phyloP scores from a whole-genome alignment of 2,797 vertebrate species.

The Gymnopithys bicolor region DNA sequence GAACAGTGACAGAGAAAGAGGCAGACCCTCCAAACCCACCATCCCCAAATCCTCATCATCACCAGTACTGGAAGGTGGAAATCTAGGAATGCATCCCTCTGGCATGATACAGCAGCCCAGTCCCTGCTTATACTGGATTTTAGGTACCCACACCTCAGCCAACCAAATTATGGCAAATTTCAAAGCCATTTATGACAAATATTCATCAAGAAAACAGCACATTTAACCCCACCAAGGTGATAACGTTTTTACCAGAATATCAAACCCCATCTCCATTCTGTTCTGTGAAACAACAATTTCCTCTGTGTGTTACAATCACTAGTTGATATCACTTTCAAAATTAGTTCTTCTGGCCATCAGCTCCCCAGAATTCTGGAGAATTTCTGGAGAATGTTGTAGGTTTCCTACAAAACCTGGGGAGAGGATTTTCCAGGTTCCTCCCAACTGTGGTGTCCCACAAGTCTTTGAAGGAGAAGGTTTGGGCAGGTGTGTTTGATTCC shows the following conservation, averaged over 20 bases:
- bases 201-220: not conserved
- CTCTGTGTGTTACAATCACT: fast-evolving
- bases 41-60: not conserved
- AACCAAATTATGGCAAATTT: not conserved
- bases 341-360: not conserved
- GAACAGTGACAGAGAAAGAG: not conserved
- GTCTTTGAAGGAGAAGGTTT: not conserved
- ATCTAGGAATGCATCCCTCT: fast-evolving
- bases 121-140: not conserved
- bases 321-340: not conserved
- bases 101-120: not conserved
- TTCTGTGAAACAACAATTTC: not conserved
- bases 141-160: fast-evolving
- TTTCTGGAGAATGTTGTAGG: too few species aligned
- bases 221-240: not conserved
- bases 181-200: not conserved
- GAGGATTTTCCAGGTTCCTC: not conserved
- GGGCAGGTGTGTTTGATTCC: not conserved
- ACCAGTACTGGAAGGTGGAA: not conserved
- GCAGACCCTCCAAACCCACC: not conserved
- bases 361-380: not conserved
- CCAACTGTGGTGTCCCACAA: fast-evolving
- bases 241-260: not conserved
- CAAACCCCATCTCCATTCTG: not conserved
- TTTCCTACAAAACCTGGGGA: not conserved